Percentiles rank a stretch among this genome's conserved stretches.
phyloP scores from a whole-genome alignment of 2,113 vertebrate genomes.

The Dicerorhinus sumatrensis region DNA sequence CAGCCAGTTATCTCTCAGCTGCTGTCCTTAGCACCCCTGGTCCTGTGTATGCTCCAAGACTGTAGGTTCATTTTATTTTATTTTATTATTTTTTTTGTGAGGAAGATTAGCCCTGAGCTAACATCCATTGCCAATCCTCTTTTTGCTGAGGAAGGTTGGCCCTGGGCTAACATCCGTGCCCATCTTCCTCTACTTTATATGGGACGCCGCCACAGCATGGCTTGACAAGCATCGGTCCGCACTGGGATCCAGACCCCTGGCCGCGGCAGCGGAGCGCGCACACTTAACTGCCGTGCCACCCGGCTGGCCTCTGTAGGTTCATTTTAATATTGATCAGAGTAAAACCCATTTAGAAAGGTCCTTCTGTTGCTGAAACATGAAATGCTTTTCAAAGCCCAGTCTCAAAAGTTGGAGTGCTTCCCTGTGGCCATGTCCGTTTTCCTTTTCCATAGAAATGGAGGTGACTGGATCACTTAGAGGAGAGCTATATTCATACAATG shows the following conservation, averaged over 20 bases:
- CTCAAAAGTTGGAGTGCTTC: background rate
- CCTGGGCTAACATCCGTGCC: too few relatives aligned
- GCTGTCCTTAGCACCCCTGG: background rate
- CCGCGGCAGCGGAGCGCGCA: too few relatives aligned
- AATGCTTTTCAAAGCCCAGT: background rate
- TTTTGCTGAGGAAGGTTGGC: too few relatives aligned
- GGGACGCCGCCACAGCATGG: too few relatives aligned
- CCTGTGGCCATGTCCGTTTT: background rate
- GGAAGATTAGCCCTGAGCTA: too few relatives aligned
- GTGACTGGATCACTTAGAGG: background rate
- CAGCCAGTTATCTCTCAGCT: background rate
- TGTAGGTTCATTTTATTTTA: background rate
- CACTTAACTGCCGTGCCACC: too few relatives aligned
- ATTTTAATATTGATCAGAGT: background rate
- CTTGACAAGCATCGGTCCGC: too few relatives aligned
- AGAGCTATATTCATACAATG: background rate
- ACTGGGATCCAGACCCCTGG: too few relatives aligned
- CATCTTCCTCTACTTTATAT: too few relatives aligned
- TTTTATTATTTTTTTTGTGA: too few relatives aligned
- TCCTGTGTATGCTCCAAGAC: background rate
- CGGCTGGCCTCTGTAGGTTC: too few relatives aligned
- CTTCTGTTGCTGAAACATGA: background rate
- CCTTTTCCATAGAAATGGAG: background rate
- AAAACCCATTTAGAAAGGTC: background rate
- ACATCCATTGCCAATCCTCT: too few relatives aligned